Conservation (phyloP, 2,113 vertebrate genomes). For the Clupea harengus region DNA sequence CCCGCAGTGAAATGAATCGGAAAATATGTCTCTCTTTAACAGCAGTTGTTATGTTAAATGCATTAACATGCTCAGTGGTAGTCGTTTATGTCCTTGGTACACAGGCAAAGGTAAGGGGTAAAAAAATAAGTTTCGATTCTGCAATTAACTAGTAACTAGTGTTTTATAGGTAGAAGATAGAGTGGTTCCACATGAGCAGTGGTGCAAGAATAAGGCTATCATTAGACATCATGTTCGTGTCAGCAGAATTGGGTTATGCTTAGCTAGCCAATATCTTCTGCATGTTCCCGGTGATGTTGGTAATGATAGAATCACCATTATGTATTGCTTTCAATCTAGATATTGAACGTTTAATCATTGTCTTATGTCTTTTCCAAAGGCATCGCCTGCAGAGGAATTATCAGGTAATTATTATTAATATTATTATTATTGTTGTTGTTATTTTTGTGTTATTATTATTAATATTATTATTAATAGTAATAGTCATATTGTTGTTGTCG, state of each 20-base stretch:
- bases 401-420: not conserved
- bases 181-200: not conserved
- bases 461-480: not conserved
- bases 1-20: not conserved
- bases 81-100: not conserved
- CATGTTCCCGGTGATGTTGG: not conserved
- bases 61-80: not conserved
- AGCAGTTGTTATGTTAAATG: not conserved
- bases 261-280: not conserved
- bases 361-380: not conserved
- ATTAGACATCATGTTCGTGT: no score
- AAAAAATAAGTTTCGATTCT: not conserved
- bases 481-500: no score
- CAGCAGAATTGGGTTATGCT: no score
- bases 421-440: no score
- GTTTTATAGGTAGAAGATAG: not conserved
- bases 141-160: not conserved
- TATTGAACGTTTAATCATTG: not conserved
- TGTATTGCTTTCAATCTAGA: not conserved
- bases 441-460: not conserved
- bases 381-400: not conserved
- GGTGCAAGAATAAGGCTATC: not conserved
- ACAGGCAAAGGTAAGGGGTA: not conserved
- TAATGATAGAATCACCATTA: not conserved
- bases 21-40: not conserved